Percentiles rank a stretch among this genome's conserved stretches.
Evolutionary conservation across 2,888 invertebrate genomes (phyloP).

Genomic region (Yponomeuta sedellus): DNA sequence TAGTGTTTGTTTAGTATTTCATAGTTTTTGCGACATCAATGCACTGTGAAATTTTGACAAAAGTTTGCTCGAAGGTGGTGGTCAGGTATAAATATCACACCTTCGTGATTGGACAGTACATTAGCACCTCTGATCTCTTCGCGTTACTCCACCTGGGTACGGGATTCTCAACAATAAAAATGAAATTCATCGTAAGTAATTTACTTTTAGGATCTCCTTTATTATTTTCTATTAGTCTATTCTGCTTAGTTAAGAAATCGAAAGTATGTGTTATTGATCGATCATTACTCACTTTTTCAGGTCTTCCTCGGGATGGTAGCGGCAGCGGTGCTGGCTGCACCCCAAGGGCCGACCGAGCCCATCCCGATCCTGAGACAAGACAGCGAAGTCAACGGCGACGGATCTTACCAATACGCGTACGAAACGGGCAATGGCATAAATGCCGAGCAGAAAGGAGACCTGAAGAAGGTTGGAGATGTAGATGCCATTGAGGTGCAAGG

Average conservation of each 20-base stretch:
- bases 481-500: constrained; percentile 78
- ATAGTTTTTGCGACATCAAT: constrained; percentile 67
- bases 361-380: constrained; percentile 76
- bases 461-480: constrained; percentile 76
- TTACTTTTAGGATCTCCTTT: neutral
- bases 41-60: constrained; percentile 50
- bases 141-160: neutral
- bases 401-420: constrained; percentile 77
- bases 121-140: neutral
- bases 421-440: constrained; percentile 82
- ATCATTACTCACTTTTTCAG: constrained; percentile 35
- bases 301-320: constrained; percentile 52
- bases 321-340: constrained; percentile 53
- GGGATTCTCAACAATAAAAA: constrained; percentile 35
- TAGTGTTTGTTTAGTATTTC: constrained; percentile 72
- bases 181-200: constrained; percentile 69
- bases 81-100: constrained; percentile 64
- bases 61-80: constrained; percentile 47
- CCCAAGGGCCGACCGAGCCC: constrained; percentile 53
- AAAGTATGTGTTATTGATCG: too few species aligned
- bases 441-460: constrained; percentile 76
- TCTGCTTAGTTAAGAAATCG: too few species aligned
- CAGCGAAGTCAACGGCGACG: constrained; percentile 77
- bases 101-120: constrained; percentile 59
- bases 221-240: neutral